These are phyloP conservation scores for Sinocyclocheilus grahami DNA, from an alignment of 2,113 vertebrate genomes.

Conservation along the genomic window DNA sequence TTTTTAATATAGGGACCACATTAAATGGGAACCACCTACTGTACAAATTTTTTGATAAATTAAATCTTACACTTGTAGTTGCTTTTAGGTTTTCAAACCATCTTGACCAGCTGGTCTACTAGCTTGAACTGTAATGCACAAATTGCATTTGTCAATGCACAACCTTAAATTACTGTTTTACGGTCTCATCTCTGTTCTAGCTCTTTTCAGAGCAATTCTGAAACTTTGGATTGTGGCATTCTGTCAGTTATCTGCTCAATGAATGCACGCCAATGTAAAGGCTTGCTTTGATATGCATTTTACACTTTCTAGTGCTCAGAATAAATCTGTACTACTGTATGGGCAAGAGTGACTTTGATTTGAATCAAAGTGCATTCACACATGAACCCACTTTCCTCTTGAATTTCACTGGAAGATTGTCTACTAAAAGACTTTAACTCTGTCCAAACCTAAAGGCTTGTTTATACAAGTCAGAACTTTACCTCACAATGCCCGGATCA, in stretches of 20 bases:
- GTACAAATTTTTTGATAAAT: too few species aligned
- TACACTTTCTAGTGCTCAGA: not conserved
- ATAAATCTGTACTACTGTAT: not conserved
- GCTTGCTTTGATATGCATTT: not conserved
- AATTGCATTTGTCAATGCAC: not conserved
- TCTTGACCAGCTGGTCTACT: too few species aligned
- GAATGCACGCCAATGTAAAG: not conserved
- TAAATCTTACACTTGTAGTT: too few species aligned
- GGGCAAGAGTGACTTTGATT: not conserved
- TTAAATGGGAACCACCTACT: too few species aligned
- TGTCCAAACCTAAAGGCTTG: conserved; percentile 9
- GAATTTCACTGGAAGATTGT: not conserved
- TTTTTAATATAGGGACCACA: too few species aligned
- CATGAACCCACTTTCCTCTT: not conserved
- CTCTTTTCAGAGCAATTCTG: not conserved
- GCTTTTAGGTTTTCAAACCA: too few species aligned
- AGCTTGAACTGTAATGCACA: not conserved
- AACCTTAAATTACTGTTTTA: not conserved
- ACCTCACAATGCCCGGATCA: conserved; percentile 15
- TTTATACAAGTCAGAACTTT: conserved; percentile 2
- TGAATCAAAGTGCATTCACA: not conserved
- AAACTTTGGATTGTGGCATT: not conserved
- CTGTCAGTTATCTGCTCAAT: not conserved
- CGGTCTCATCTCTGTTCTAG: not conserved
- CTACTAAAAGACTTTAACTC: conserved; percentile 70